Evolutionary conservation across 2,113 vertebrate species (phyloP).

Genomic region (Fregata magnificens): DNA sequence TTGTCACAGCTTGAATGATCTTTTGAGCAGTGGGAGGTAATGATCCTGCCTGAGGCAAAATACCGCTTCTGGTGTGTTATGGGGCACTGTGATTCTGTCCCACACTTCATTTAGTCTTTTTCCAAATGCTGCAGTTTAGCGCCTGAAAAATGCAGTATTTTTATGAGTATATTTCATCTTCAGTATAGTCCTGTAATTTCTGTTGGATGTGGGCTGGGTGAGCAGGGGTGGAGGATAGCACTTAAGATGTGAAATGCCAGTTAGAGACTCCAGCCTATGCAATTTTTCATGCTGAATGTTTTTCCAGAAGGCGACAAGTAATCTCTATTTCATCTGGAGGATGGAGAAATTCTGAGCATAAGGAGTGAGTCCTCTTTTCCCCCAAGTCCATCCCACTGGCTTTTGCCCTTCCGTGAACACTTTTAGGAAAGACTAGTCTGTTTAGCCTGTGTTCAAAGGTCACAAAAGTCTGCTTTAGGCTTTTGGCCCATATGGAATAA

Average conservation of each 20-base stretch:
- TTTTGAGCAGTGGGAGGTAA: conserved; percentile 7
- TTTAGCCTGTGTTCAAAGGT: not conserved
- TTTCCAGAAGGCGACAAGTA: not conserved
- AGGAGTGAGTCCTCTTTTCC: not conserved
- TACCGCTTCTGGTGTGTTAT: not conserved
- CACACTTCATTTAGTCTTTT: not conserved
- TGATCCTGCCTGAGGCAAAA: conserved; percentile 22
- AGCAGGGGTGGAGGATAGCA: not conserved
- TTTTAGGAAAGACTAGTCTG: not conserved
- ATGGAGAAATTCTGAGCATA: not conserved
- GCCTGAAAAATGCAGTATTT: conserved; percentile 8
- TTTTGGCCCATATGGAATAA: not conserved
- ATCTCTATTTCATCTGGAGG: not conserved
- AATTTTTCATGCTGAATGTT: not conserved
- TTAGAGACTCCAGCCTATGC: not conserved
- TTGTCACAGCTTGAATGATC: conserved; percentile 35
- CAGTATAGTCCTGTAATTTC: not conserved
- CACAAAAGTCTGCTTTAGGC: not conserved
- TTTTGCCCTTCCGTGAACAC: not conserved
- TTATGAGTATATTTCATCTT: not conserved
- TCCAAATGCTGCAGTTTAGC: not conserved
- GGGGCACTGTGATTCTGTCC: not conserved
- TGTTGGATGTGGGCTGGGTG: not conserved
- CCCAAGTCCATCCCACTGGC: not conserved
- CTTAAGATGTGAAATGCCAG: not conserved